Evolutionary conservation across 1,140 invertebrate genomes (phyloP).

Genomic region (Bicyclus anynana): DNA sequence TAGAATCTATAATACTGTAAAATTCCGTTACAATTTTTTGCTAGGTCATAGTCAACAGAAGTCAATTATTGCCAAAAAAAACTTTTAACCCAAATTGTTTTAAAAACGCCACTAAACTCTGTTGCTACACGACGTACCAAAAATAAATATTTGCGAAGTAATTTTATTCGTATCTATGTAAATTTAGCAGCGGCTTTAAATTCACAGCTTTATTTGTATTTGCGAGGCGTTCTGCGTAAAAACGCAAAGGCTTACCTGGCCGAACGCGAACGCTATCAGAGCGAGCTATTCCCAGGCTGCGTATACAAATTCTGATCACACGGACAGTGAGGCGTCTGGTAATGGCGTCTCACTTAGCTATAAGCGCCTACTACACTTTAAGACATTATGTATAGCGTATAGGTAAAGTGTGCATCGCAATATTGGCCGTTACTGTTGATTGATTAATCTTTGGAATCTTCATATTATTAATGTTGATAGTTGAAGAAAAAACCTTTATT

Average conservation of each 20-base stretch:
- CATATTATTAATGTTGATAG: too few species aligned
- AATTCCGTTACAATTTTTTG: too few species aligned
- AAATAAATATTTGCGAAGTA: conserved; percentile 42
- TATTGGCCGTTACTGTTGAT: too few species aligned
- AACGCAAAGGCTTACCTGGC: conserved; percentile 63
- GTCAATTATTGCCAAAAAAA: too few species aligned
- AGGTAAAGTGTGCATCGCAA: conserved; percentile 10
- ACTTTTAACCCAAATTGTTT: neutral
- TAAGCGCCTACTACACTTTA: conserved; percentile 29
- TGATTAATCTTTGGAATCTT: too few species aligned
- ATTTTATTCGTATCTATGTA: conserved; percentile 57
- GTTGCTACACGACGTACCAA: conserved; percentile 32
- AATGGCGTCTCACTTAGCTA: conserved; percentile 36
- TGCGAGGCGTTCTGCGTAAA: conserved; percentile 63
- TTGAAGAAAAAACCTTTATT: too few species aligned
- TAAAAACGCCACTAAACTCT: conserved; percentile 25
- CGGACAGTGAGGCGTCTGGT: conserved; percentile 39
- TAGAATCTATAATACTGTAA: too few species aligned
- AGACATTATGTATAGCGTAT: conserved; percentile 28
- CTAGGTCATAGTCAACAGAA: too few species aligned
- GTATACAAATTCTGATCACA: conserved; percentile 74
- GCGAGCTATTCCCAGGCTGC: conserved; percentile 63
- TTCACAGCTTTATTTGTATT: conserved; percentile 68
- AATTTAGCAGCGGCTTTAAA: conserved; percentile 52
- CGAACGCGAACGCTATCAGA: conserved; percentile 61